phyloP scores from a whole-genome alignment of 2,888 invertebrate genomes.

The Papilio elwesi region DNA sequence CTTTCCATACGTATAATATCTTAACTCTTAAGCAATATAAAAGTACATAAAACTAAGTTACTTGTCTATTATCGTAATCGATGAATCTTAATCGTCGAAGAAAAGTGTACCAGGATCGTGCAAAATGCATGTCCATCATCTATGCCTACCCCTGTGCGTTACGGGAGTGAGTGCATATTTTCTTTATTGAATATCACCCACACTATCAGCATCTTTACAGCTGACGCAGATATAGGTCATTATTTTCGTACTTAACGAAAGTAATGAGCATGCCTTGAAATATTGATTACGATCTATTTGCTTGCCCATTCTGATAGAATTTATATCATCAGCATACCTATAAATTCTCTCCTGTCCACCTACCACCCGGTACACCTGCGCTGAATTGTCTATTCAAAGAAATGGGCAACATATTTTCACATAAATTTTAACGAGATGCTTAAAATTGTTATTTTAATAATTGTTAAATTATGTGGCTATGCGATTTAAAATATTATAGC shows the following conservation, averaged over 20 bases:
- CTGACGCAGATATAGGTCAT: neutral
- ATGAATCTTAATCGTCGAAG: too few relatives aligned
- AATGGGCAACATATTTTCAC: conserved; percentile 5
- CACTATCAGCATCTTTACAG: neutral
- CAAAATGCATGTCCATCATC: too few relatives aligned
- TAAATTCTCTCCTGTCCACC: conserved; percentile 23
- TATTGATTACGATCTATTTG: conserved; percentile 28
- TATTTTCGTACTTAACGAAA: conserved; percentile 12
- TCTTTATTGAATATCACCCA: neutral
- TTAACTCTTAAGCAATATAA: too few relatives aligned
- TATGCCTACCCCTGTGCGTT: too few relatives aligned
- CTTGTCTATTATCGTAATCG: too few relatives aligned
- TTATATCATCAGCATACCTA: conserved; percentile 23
- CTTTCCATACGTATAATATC: too few relatives aligned
- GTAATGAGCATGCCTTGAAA: conserved; percentile 15
- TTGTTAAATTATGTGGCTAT: too few relatives aligned
- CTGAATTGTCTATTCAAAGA: conserved; percentile 8
- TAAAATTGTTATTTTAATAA: neutral
- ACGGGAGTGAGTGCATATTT: neutral
- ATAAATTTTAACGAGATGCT: neutral
- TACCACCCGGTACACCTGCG: conserved; percentile 8
- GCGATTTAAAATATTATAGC: too few relatives aligned
- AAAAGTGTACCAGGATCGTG: too few relatives aligned
- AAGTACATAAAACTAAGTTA: too few relatives aligned
- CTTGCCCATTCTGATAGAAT: conserved; percentile 9